These are phyloP conservation scores for Nebria salina DNA, from an alignment of 2,888 invertebrate genomes.

Conservation along the genomic window DNA sequence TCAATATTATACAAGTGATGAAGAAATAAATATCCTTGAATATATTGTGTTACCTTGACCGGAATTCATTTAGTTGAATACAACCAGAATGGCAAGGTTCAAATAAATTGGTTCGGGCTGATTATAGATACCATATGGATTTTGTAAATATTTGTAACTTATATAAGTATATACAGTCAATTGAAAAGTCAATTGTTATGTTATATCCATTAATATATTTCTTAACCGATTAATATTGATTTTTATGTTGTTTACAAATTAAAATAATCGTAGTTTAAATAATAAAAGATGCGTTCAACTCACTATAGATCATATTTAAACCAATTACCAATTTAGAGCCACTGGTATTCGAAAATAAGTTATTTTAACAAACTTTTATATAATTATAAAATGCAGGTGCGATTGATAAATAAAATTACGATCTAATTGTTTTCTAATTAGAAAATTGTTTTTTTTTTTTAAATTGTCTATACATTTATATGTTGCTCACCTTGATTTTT, in stretches of 20 bases:
- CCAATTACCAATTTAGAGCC: too few relatives aligned
- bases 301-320: too few relatives aligned
- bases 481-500: too few relatives aligned
- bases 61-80: constrained; percentile 29
- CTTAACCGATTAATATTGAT: neutral
- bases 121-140: neutral
- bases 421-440: too few relatives aligned
- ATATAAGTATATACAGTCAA: neutral
- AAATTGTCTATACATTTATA: too few relatives aligned
- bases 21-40: constrained; percentile 44
- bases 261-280: too few relatives aligned
- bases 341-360: too few relatives aligned
- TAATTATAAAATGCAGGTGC: too few relatives aligned
- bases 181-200: neutral
- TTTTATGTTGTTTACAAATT: neutral
- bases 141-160: neutral
- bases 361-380: too few relatives aligned
- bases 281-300: too few relatives aligned
- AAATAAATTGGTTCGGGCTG: constrained; percentile 37
- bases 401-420: too few relatives aligned
- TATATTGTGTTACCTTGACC: constrained; percentile 36
- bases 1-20: constrained; percentile 34
- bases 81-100: constrained; percentile 35
- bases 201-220: neutral
- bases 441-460: too few relatives aligned